A percentile compares a stretch with the other conserved stretches of the same genome.
Conservation (phyloP, 2,888 invertebrate species). For the Boloria selene region DNA sequence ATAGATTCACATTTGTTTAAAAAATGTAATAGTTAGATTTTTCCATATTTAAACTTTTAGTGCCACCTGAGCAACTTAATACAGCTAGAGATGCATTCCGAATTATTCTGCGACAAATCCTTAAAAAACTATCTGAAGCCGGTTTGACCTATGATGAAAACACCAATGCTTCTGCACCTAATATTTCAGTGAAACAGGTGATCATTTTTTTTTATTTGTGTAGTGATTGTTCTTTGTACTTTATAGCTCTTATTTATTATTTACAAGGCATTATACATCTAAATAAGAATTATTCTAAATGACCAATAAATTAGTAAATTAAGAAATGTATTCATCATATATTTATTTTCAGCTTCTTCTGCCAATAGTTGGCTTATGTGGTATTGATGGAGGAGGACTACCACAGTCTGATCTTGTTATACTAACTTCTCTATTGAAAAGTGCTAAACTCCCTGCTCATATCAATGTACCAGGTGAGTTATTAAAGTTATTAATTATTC, state of each 20-base stretch:
- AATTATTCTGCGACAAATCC: constrained; percentile 71
- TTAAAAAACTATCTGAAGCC: constrained; percentile 76
- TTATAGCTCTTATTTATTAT: constrained; percentile 3
- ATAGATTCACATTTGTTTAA: too few species aligned
- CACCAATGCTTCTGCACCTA: constrained; percentile 68
- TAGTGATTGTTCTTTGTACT: too few species aligned
- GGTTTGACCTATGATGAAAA: constrained; percentile 69
- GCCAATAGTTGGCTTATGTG: constrained; percentile 87
- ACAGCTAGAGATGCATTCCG: constrained; percentile 81
- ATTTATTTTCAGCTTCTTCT: constrained; percentile 81
- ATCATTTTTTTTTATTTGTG: constrained; percentile 15
- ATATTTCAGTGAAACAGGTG: constrained; percentile 77
- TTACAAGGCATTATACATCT: not conserved
- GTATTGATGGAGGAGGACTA: constrained; percentile 85
- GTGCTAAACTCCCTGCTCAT: constrained; percentile 85
- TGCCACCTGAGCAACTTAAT: constrained; percentile 88
- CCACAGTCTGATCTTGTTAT: constrained; percentile 89
- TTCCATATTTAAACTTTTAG: constrained; percentile 50
- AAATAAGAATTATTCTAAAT: not conserved
- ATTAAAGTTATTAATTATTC: not conserved
- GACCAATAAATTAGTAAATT: not conserved
- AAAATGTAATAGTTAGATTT: too few species aligned
- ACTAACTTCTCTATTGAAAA: constrained; percentile 89
- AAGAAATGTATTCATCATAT: not conserved
- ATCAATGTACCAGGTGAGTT: constrained; percentile 66